Percentiles rank a stretch among this genome's conserved stretches.
Evolutionary conservation across 1,140 invertebrate species (phyloP).

Genomic region (Linepithema humile): DNA sequence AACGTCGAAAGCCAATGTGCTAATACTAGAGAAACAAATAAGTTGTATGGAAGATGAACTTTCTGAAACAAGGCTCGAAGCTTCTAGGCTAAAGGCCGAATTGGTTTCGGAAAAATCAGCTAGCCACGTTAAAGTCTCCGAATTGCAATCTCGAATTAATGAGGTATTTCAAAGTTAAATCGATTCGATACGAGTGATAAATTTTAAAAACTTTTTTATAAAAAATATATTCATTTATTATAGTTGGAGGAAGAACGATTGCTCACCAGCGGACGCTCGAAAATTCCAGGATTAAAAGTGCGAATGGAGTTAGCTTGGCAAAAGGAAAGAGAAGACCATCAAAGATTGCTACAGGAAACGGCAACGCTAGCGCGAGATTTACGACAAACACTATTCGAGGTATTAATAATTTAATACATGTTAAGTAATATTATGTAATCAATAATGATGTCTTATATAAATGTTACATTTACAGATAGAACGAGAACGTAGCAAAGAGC

Average conservation of each 20-base stretch:
- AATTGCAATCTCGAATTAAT: conserved; percentile 96
- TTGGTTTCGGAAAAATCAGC: conserved; percentile 94
- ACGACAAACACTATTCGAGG: conserved; percentile 93
- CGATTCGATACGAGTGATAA: background rate
- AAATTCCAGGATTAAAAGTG: conserved; percentile 93
- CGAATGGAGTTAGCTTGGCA: conserved; percentile 97
- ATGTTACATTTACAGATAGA: conserved; percentile 86
- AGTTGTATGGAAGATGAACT: conserved; percentile 95
- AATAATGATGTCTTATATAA: background rate
- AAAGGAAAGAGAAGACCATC: conserved; percentile 97
- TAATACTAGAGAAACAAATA: conserved; percentile 92
- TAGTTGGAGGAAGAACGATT: conserved; percentile 93
- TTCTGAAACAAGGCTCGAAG: conserved; percentile 92
- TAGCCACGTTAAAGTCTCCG: conserved; percentile 94
- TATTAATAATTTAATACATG: conserved; percentile 71
- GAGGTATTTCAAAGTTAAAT: conserved; percentile 86
- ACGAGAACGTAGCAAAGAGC: conserved; percentile 94
- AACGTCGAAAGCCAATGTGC: conserved; percentile 83
- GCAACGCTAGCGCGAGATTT: conserved; percentile 95
- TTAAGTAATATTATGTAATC: background rate
- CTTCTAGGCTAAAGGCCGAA: conserved; percentile 94
- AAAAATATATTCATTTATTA: conserved; percentile 48
- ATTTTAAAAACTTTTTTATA: conserved; percentile 5
- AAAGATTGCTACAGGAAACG: conserved; percentile 94
- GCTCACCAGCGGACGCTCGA: conserved; percentile 91